Conservation (phyloP, 2,888 invertebrate genomes). For the Mantis religiosa region DNA sequence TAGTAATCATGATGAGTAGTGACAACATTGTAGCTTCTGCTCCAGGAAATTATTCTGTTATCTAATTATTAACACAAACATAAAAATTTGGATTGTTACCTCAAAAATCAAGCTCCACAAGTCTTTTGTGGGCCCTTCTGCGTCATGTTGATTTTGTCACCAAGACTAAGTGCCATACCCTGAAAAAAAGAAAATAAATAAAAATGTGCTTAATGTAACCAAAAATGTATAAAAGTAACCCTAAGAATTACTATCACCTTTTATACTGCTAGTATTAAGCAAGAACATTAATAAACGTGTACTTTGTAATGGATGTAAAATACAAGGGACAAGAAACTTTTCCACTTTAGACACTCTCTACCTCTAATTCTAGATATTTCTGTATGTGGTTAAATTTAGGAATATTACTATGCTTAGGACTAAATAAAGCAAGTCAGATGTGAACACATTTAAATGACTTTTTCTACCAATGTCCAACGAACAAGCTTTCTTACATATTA, state of each 20-base stretch:
- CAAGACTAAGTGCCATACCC: conserved; percentile 98
- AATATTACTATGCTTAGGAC: no score
- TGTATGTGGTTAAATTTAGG: no score
- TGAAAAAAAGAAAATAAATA: conserved; percentile 48
- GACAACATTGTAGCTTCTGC: background rate
- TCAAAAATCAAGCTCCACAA: conserved; percentile 12
- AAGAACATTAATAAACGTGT: no score
- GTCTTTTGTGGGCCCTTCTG: conserved; percentile 60
- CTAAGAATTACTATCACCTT: background rate
- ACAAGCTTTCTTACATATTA: no score
- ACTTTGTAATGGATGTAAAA: background rate
- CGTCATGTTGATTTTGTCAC: conserved; percentile 95
- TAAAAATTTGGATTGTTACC: background rate
- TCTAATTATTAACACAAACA: background rate
- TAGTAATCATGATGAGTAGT: background rate
- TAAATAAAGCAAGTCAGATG: no score
- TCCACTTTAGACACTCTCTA: no score
- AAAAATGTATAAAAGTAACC: background rate
- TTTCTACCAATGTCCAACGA: no score
- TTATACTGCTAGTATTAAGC: no score
- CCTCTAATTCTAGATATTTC: no score
- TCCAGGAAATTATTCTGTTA: no score
- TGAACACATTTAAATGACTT: no score
- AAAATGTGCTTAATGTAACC: conserved; percentile 8
- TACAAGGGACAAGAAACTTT: no score